phyloP scores from a whole-genome alignment of 2,888 invertebrate genomes.

The Melitaea athalia region DNA sequence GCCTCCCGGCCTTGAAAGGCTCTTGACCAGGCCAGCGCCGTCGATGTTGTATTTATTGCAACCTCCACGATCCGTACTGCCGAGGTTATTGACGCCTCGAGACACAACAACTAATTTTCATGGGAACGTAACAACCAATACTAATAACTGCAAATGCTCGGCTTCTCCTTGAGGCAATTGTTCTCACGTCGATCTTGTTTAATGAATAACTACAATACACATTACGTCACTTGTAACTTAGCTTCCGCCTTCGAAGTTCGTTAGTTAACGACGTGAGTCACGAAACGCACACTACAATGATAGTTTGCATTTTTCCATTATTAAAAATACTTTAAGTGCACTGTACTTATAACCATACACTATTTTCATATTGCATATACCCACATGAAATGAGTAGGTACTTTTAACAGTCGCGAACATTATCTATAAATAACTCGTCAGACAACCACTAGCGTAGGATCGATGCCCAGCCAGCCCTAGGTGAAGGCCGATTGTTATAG shows the following conservation, averaged over 20 bases:
- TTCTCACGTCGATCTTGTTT: constrained; percentile 78
- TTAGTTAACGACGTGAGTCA: constrained; percentile 77
- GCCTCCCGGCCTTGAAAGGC: constrained; percentile 81
- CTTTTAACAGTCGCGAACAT: constrained; percentile 57
- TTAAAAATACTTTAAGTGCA: constrained; percentile 19
- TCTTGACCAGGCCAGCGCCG: constrained; percentile 80
- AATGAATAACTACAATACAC: constrained; percentile 77
- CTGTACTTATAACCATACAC: constrained; percentile 12
- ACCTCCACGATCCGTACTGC: constrained; percentile 79
- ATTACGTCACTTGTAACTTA: constrained; percentile 77
- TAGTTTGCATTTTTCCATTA: constrained; percentile 39
- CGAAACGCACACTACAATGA: constrained; percentile 63
- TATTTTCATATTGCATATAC: constrained; percentile 27
- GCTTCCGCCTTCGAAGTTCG: constrained; percentile 79
- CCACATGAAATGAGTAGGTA: constrained; percentile 38
- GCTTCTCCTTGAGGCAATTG: constrained; percentile 73
- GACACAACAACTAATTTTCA: constrained; percentile 64
- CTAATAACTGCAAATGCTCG: constrained; percentile 56
- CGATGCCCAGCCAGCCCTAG: constrained; percentile 72
- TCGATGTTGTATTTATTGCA: constrained; percentile 81
- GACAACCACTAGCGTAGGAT: constrained; percentile 65
- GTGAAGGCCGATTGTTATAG: constrained; percentile 74
- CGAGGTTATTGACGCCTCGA: constrained; percentile 80
- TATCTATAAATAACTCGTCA: constrained; percentile 76
- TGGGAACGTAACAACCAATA: constrained; percentile 57